phyloP scores from a whole-genome alignment of 2,888 invertebrate genomes.

The Eudasyphora cyanicolor region DNA sequence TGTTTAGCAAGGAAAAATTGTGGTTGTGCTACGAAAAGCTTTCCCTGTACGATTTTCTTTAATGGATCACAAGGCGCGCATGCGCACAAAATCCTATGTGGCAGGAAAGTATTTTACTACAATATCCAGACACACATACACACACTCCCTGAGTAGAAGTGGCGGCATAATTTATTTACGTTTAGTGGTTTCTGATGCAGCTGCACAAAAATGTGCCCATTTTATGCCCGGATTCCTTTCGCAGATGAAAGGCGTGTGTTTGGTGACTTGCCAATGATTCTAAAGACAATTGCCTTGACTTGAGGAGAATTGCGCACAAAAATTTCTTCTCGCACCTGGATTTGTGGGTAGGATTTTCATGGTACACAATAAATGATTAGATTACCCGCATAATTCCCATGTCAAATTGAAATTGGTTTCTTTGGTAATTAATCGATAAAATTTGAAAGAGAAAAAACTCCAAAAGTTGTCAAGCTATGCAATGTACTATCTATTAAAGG shows the following conservation, averaged over 20 bases:
- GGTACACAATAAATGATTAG: neutral
- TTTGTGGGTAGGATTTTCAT: neutral
- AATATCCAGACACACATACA: neutral
- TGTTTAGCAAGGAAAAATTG: too few relatives aligned
- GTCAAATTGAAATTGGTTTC: neutral
- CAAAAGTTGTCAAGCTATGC: too few relatives aligned
- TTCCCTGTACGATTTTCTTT: constrained; percentile 3
- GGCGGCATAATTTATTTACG: constrained; percentile 18
- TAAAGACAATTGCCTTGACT: neutral
- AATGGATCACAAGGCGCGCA: constrained; percentile 23
- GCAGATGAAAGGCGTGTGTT: too few relatives aligned
- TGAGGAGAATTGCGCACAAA: neutral
- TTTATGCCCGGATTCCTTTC: neutral
- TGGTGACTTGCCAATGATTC: neutral
- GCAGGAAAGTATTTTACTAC: constrained; percentile 53
- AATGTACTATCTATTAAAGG: too few relatives aligned
- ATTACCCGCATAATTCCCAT: neutral
- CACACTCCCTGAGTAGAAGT: too few relatives aligned
- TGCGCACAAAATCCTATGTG: neutral
- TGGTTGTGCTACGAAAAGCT: constrained; percentile 21
- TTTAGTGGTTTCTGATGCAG: constrained; percentile 37
- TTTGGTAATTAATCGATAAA: neutral
- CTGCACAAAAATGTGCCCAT: constrained; percentile 14
- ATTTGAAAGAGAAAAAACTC: neutral
- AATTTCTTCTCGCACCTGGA: constrained; percentile 24